phyloP scores from a whole-genome alignment of 2,113 vertebrate species.

The Orcinus orca region DNA sequence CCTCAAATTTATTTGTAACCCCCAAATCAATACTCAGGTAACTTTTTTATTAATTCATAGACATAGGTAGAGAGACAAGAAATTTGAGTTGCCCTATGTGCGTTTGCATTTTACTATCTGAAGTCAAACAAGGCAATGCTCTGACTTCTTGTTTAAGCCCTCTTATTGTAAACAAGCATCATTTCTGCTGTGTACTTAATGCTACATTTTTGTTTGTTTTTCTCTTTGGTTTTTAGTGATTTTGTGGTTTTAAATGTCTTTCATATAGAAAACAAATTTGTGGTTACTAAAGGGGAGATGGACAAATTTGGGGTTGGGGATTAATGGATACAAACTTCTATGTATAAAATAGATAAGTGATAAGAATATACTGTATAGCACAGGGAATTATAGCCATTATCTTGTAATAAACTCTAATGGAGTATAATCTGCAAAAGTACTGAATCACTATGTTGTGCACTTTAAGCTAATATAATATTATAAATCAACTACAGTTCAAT shows the following conservation, averaged over 20 bases:
- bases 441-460: background rate
- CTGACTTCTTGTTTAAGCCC: background rate
- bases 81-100: background rate
- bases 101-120: background rate
- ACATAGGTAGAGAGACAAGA: background rate
- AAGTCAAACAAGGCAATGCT: background rate
- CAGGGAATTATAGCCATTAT: background rate
- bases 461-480: background rate
- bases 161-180: background rate
- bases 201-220: background rate
- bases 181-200: background rate
- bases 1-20: background rate
- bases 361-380: background rate
- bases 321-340: background rate
- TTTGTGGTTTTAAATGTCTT: background rate
- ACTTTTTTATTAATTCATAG: background rate
- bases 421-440: background rate
- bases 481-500: background rate
- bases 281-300: background rate
- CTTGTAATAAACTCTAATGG: background rate
- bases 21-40: background rate
- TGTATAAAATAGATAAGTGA: background rate
- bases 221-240: background rate
- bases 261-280: background rate
- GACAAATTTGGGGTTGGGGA: background rate